Percentiles rank a stretch among this genome's conserved stretches.
phyloP scores from a whole-genome alignment of 1,140 invertebrate genomes.

The Helicorthomorpha holstii region DNA sequence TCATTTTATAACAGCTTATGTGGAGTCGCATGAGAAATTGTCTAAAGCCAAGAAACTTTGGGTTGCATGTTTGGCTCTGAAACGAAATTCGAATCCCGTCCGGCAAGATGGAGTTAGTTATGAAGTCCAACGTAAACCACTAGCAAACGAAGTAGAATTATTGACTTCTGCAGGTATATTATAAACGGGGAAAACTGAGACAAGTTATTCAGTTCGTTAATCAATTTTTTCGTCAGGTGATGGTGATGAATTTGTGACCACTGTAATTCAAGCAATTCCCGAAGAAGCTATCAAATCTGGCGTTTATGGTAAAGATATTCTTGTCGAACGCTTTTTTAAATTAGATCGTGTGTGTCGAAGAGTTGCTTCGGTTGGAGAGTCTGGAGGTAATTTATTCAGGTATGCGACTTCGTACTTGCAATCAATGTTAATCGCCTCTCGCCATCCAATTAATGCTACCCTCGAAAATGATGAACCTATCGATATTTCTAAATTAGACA shows the following conservation, averaged over 20 bases:
- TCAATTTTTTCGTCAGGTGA: conserved; percentile 30
- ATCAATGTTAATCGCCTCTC: conserved; percentile 32
- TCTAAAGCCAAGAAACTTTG: conserved; percentile 80
- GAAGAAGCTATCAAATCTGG: conserved; percentile 53
- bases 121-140: conserved; percentile 39
- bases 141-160: conserved; percentile 58
- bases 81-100: conserved; percentile 48
- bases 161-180: too few relatives aligned
- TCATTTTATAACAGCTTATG: too few relatives aligned
- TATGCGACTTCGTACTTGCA: conserved; percentile 81
- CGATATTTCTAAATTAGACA: conserved; percentile 51
- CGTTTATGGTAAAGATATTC: conserved; percentile 63
- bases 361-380: conserved; percentile 65
- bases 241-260: conserved; percentile 39
- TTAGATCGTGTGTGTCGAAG: conserved; percentile 37
- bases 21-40: too few relatives aligned
- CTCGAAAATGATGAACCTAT: conserved; percentile 49
- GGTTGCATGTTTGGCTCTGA: conserved; percentile 73
- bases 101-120: conserved; percentile 18
- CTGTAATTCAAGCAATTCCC: conserved; percentile 58
- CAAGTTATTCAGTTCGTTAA: too few relatives aligned
- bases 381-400: conserved; percentile 51
- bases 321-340: conserved; percentile 67
- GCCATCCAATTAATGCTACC: conserved; percentile 41
- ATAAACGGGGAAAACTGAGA: too few relatives aligned